Evolutionary conservation across 2,888 invertebrate species (phyloP).

Genomic region (Drosophila yooni): DNA sequence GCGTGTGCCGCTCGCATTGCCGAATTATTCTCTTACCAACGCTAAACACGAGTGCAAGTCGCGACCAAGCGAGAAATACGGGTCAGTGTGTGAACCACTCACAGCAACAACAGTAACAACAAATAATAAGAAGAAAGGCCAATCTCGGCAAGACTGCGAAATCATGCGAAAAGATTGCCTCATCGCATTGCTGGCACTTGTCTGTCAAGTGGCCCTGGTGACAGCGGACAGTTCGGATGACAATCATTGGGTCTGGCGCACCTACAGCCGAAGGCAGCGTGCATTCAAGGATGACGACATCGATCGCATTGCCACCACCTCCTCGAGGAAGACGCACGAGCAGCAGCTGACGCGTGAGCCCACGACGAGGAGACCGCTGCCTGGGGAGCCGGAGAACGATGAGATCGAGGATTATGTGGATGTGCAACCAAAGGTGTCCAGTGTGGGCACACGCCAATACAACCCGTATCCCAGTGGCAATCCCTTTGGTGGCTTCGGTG

Average conservation of each 20-base stretch:
- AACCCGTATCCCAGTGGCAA: conserved; percentile 61
- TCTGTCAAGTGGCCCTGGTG: conserved; percentile 46
- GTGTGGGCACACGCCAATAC: conserved; percentile 77
- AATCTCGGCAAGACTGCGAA: conserved; percentile 18
- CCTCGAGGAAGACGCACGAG: conserved; percentile 48
- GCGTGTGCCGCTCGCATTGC: conserved; percentile 66
- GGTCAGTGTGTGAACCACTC: conserved; percentile 70
- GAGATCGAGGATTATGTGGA: conserved; percentile 83
- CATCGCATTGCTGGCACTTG: conserved; percentile 38
- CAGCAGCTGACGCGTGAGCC: conserved; percentile 78
- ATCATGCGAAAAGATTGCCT: conserved; percentile 65
- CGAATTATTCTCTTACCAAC: conserved; percentile 74
- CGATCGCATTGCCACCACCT: conserved; percentile 35
- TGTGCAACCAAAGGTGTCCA: conserved; percentile 73
- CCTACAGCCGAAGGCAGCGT: conserved; percentile 64
- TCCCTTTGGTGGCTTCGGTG: conserved; percentile 39
- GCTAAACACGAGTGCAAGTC: conserved; percentile 42
- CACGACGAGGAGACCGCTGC: conserved; percentile 79
- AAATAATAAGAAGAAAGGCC: conserved; percentile 15
- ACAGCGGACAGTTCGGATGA: conserved; percentile 48
- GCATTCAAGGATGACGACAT: conserved; percentile 59
- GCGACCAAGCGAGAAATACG: conserved; percentile 67
- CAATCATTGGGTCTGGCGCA: conserved; percentile 83
- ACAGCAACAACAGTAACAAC: background rate
- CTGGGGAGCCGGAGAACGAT: conserved; percentile 78